Percentiles rank a stretch among this genome's conserved stretches.
phyloP scores from a whole-genome alignment of 2,113 vertebrate species.

The Nestor notabilis region DNA sequence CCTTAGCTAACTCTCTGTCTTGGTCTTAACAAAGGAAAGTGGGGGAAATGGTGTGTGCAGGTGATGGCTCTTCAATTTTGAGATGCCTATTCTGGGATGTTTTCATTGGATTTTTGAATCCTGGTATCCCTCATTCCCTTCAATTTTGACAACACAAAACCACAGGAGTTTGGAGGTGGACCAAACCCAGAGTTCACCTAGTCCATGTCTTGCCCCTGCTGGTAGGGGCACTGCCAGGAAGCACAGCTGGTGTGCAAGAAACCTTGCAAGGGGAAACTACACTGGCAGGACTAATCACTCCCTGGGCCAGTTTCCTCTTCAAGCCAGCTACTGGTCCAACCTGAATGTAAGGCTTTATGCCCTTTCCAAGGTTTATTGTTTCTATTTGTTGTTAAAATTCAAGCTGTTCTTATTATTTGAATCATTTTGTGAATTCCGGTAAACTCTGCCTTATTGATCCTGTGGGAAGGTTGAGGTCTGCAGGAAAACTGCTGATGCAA shows the following conservation, averaged over 20 bases:
- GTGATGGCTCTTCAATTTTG: background rate
- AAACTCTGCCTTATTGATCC: background rate
- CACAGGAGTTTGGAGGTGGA: background rate
- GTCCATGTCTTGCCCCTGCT: too few relatives aligned
- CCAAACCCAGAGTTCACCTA: background rate
- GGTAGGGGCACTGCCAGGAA: background rate
- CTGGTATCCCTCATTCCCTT: background rate
- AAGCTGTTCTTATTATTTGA: background rate
- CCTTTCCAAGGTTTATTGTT: background rate
- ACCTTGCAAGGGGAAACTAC: background rate
- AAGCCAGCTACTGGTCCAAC: background rate
- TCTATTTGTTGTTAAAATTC: background rate
- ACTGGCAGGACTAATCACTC: background rate
- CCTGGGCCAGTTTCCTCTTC: background rate
- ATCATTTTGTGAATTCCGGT: background rate
- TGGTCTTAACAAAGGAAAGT: background rate
- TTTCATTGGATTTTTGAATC: background rate
- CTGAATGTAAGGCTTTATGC: background rate
- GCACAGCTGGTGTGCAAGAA: background rate
- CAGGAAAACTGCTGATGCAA: background rate
- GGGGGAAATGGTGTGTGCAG: background rate
- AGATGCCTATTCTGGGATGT: background rate
- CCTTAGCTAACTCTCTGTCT: background rate
- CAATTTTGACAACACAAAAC: background rate
- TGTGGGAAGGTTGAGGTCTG: background rate